Percentiles rank a stretch among this genome's conserved stretches.
Evolutionary conservation across 2,888 invertebrate genomes (phyloP).

Genomic region (Idaea biselata): DNA sequence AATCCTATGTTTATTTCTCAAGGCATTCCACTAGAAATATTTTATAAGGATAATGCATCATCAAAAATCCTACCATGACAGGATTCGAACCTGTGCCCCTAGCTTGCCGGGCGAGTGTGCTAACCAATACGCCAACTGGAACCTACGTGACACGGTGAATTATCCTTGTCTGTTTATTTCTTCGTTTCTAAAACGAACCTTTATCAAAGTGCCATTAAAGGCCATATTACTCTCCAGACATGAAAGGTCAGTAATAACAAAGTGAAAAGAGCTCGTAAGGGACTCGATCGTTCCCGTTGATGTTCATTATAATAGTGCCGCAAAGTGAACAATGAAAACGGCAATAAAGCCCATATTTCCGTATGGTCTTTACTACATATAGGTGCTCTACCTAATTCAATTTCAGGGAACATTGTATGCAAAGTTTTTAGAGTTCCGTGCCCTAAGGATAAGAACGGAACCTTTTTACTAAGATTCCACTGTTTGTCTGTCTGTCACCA

Average conservation of each 20-base stretch:
- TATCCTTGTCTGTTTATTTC: too few relatives aligned
- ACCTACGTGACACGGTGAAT: too few relatives aligned
- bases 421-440: background rate
- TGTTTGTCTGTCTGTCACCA: too few relatives aligned
- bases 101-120: too few relatives aligned
- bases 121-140: too few relatives aligned
- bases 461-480: too few relatives aligned
- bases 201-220: background rate
- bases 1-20: too few relatives aligned
- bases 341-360: background rate
- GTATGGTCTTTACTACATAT: background rate
- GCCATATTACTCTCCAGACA: background rate
- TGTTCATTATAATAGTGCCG: conserved; percentile 1
- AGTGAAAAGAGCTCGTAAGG: background rate
- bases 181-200: background rate
- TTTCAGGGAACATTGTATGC: background rate
- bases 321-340: background rate
- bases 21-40: too few relatives aligned
- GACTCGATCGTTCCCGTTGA: background rate
- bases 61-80: too few relatives aligned
- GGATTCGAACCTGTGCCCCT: too few relatives aligned
- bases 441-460: background rate
- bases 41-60: too few relatives aligned
- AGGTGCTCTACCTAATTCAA: background rate
- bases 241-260: background rate